Conservation (phyloP, 2,888 invertebrate species). For the Rhabditoides inermis region DNA sequence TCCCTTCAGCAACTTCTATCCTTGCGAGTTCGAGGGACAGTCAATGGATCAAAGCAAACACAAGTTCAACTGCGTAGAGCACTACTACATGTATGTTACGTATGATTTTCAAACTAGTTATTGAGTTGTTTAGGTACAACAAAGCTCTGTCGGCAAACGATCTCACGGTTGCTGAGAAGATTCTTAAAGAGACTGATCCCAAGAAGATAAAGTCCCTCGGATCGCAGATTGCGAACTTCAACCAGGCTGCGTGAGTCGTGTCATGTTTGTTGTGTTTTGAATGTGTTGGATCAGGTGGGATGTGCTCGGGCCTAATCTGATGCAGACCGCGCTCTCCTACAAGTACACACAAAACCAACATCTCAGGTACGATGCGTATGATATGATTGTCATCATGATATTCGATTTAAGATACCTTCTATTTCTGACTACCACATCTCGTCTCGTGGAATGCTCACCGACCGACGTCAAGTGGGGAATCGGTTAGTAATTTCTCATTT, state of each 20-base stretch:
- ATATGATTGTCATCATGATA: no score
- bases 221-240: background rate
- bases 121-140: background rate
- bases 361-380: no score
- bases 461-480: background rate
- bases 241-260: background rate
- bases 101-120: background rate
- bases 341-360: background rate
- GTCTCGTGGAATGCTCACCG: background rate
- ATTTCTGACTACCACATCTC: background rate
- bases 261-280: background rate
- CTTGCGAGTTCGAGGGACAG: slow-evolving; percentile 8
- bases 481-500: background rate
- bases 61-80: slow-evolving; percentile 15
- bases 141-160: background rate
- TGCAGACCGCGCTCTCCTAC: background rate
- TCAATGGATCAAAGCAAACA: slow-evolving; percentile 3
- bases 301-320: background rate
- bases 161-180: background rate
- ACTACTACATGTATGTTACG: slow-evolving; percentile 17
- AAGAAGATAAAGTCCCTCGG: background rate
- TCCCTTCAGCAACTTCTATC: slow-evolving; percentile 19
- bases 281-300: background rate
- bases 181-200: background rate
- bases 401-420: background rate